Evolutionary conservation across 2,888 invertebrate species (phyloP), one percentile per base, ranked within the genome.

Genomic region (Noctua comes): DNA sequence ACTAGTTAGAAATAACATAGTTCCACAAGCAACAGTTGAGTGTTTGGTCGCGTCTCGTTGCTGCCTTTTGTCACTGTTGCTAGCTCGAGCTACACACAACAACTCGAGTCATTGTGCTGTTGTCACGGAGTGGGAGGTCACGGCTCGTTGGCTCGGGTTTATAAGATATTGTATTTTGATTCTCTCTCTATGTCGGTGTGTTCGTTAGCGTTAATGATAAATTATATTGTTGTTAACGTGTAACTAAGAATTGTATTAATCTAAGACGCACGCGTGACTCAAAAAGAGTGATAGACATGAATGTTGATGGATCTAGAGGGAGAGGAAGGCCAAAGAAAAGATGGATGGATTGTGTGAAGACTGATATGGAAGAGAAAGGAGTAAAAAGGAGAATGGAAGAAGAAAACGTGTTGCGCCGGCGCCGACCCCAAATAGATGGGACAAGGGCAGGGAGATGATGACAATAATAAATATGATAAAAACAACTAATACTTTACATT

Each of bases 1-100:
- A 43, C 16, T 46, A 46, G 6, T 36, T 43, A 11, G 13, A 57
- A 27, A 51, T 11, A 68, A 27, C 24, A 43, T 54, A 36, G 36
- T 31, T 43, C 79, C 21, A 51, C 46, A 62, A 82, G 85, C 86
- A 88, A 88, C 88, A 86, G 83, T 85, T 87, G 87, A 68, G 68
- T 57, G 79, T 24, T 40, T 18, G 51, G 31, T 54, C 51, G 57
- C 57, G 51, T 18, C 79, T 46, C 64, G 68, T 27, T 54, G 68
- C 40, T 69, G 65, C 64, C 70, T 27, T 43, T 59, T 51, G 65
- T 24, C 16, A 27, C 71, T 65, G 48, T 59, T 48, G 68, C 43
- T 18, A 24, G 57, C 59, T 76, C 31, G 36, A 68, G 65, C 31
- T 65, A n/a, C n/a, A n/a, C n/a, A n/a, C 64, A 27, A 70, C 73